Evolutionary conservation across 2,113 vertebrate species (phyloP), one percentile per base, ranked within the genome.

Genomic region (Accipiter cooperii): DNA sequence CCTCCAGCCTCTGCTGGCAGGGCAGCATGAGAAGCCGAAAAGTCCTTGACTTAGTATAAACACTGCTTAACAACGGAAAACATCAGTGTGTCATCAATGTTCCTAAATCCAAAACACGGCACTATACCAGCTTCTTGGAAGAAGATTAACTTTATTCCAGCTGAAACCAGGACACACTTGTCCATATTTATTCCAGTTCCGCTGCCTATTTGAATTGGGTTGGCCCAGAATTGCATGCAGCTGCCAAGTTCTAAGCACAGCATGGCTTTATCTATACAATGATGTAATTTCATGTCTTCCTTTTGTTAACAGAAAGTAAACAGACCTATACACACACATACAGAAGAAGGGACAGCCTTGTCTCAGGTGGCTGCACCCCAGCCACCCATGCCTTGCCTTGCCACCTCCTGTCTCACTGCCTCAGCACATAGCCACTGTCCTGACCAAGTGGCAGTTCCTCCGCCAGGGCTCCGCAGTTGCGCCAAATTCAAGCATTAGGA

Each of bases 371-470:
- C 31, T 55, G n/a, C 29, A 54, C 24, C 31, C 13, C 42, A 68
- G 36, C 20, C 63, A 75, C 10, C 20, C 25, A n/a, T 13, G 10
- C 46, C 61, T 64, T 71, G 38, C n/a, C 12, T 81, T 65, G 14
- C 21, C 14, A 54, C 17, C n/a, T 70, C 38, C 60, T 38, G 13
- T 52, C 57, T 71, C n/a, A 19, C 49, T 64, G 57, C 33, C 40
- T 57, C 22, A 58, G 55, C 52, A 73, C 2, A 0, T 8, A 49
- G 42, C 28, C 29, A 29, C 40, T 7, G 1, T 31, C 47, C 55
- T 68, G 65, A 69, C 1, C 0, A 0, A 82, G 20, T 8, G 24
- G 22, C 64, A 84, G 15, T 10, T 2, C 3, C 25, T 46, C 40
- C 77, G 36, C 22, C 44, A 90, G 40, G 17, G 14, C 33, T 82